Evolutionary conservation across 2,888 invertebrate species (phyloP), one percentile per base, ranked within the genome.

Genomic region (Resseliella maxima): DNA sequence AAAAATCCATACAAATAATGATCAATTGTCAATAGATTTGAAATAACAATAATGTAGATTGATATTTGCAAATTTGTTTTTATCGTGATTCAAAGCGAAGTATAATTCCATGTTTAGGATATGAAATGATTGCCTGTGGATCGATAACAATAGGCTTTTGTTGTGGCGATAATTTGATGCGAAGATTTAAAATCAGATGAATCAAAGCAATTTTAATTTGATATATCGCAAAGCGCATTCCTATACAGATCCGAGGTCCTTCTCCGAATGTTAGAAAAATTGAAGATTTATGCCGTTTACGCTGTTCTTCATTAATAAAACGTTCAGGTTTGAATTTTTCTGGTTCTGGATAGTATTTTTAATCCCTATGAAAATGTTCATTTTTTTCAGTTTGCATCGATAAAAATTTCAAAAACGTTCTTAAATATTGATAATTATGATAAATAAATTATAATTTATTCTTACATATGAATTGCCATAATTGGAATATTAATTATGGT

Each of bases 251-350:
- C 10, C 41, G 3, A 2, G 41, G 41, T 5, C 85, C 85, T 18
- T 85, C 85, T 24, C 85, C 85, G 24, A 85, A 85, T 18, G 38
- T 41, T n/a, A 85, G n/a, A 35, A 41, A 85, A n/a, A n/a, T n/a
- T 12, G 54, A 35, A 6, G 3, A 10, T 85, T 85, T 85, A 31
- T 85, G 85, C 0, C 85, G 85, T 27, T 46, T 85, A 27, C 46
- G 72, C 35, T 72, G 72, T 35, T 72, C 72, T 72, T 72, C 72
- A 3, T 31, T 1, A 12, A 3, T 18, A 35, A 91, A 91, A 36
- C 91, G 88, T 38, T 90, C 91, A 0, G 92, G 92, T 87, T 90
- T 89, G 88, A 90, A 92, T 86, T 88, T 88, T n/a, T 90, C 88
- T 0, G 92, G 92, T 36, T 91, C 89, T 1, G 90, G 89, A 87